These are phyloP conservation scores for Lamellibrachia luymesi DNA, from an alignment of 1,140 invertebrate species.

Conservation along the genomic window DNA sequence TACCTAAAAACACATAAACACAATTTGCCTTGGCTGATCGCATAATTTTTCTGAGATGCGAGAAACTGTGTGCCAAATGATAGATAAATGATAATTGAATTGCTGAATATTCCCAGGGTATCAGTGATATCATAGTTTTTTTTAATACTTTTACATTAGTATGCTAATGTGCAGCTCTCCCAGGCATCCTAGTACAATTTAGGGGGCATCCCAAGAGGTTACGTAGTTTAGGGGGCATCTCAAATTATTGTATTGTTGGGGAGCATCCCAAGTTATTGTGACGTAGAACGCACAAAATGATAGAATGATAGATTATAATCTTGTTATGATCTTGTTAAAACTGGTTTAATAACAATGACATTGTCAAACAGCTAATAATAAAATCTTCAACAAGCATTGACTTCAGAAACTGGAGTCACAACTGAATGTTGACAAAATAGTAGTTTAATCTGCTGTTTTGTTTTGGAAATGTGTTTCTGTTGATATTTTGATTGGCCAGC, in stretches of 20 bases:
- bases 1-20: neutral
- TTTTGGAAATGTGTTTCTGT: too few relatives aligned
- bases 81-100: neutral
- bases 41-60: neutral
- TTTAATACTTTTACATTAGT: neutral
- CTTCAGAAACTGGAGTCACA: too few relatives aligned
- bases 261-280: neutral
- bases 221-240: neutral
- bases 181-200: constrained; percentile 8
- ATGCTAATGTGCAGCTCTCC: constrained; percentile 1
- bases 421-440: too few relatives aligned
- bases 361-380: too few relatives aligned
- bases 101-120: neutral
- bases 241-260: neutral
- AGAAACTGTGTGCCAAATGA: neutral
- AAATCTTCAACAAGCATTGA: too few relatives aligned
- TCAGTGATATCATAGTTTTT: neutral
- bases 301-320: too few relatives aligned
- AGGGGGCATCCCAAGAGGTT: neutral
- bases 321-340: too few relatives aligned
- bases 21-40: neutral
- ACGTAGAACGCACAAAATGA: neutral
- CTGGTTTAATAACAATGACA: too few relatives aligned
- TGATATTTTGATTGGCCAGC: too few relatives aligned
- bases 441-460: too few relatives aligned